Conservation (phyloP, 2,797 vertebrate species). For the Enteromius fasciolatus region DNA sequence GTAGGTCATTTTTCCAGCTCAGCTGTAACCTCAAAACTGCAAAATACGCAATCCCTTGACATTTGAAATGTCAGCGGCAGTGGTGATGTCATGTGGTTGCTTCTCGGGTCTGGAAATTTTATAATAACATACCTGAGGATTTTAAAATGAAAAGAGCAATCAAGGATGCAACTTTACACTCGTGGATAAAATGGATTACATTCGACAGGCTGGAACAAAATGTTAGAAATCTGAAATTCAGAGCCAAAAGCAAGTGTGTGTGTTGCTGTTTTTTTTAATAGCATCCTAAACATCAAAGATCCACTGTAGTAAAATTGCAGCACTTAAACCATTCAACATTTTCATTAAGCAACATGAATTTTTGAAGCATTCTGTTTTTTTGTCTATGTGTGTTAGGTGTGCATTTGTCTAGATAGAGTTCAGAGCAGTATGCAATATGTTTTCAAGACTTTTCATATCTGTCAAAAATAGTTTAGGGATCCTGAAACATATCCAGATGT, state of each 20-base stretch:
- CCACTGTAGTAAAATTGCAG: neutral
- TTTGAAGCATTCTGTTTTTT: neutral
- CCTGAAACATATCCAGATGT: neutral
- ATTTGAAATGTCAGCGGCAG: slow-evolving; percentile 40
- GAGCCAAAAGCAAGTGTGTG: neutral
- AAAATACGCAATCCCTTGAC: slow-evolving; percentile 36
- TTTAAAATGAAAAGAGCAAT: slow-evolving; percentile 38
- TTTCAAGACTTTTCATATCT: neutral
- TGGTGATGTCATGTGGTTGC: slow-evolving; percentile 30
- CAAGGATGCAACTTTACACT: slow-evolving; percentile 2
- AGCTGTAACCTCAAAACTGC: slow-evolving; percentile 23
- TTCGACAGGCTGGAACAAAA: neutral
- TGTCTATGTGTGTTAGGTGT: too few relatives aligned
- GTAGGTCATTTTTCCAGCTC: slow-evolving; percentile 16
- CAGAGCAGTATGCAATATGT: neutral
- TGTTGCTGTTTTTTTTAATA: too few relatives aligned
- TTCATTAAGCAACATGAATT: neutral
- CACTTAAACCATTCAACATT: neutral
- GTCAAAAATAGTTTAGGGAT: neutral
- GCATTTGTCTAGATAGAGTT: too few relatives aligned
- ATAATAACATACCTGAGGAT: slow-evolving; percentile 25
- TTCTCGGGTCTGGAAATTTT: slow-evolving; percentile 7
- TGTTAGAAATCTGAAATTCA: neutral
- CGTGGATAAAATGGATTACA: slow-evolving; percentile 20
- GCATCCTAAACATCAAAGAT: neutral